Evolutionary conservation across 2,888 invertebrate genomes (phyloP), one percentile per base, ranked within the genome.

Genomic region (Macrophya alboannulata): DNA sequence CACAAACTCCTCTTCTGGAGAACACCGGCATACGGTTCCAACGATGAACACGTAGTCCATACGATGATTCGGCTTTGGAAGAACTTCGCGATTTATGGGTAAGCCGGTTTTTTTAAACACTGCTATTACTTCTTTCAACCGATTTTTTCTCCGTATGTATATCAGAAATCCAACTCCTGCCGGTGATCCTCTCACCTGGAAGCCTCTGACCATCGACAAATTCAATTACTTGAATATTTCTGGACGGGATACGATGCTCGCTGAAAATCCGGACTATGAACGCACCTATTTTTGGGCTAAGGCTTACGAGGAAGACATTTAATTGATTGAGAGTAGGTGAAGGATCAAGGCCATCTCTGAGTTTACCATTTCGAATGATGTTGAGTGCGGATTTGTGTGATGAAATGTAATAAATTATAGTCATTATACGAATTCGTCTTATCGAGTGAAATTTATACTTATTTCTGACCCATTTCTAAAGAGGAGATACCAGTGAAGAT

Each of bases 21-120:
- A 94, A 21, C 93, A 94, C 87, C 92, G 89, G 25, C 92, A 93
- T 90, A 92, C 94, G 79, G 89, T 94, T 4, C 94, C 92, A 89
- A 92, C 15, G 77, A 77, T 31, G 77, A 77, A 17, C 5, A 55
- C 55, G n/a, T 77, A 1, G n/a, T 77, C n/a, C 21, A 77, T 17
- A 31, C 77, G 31, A 77, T 77, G 31, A 31, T 37, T 9, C 77
- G 77, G 12, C 48, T 95, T 94, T 95, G 95, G 94, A 94, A 94
- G 0, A 95, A 95, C 89, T 95, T 95, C 89, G 94, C 95, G 65
- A 94, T 94, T 93, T 93, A 92, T 88, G 94, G 95, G 95, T 95
- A 92, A 90, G 91, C 51, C 87, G 86, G 21, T 10, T 15, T 12
- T 4, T 2, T 25, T 10, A 9, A 77, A 31, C 8, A 9, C 1